These are phyloP conservation scores for Ectropis crepuscularia DNA, from an alignment of 2,888 invertebrate species.

Conservation along the genomic window DNA sequence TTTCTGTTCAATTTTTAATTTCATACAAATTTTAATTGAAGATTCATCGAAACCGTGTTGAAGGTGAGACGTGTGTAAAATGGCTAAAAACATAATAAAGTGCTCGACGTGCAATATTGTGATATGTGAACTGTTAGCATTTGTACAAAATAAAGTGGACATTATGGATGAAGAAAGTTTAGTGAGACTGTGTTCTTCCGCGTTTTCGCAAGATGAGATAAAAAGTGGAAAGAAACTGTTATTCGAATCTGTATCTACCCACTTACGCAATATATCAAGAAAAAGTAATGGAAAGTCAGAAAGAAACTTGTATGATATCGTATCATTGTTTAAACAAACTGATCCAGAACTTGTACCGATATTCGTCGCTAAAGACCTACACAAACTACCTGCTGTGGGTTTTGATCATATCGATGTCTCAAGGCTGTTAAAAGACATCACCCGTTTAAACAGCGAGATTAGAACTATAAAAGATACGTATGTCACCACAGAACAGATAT, in stretches of 20 bases:
- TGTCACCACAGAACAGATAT: not conserved
- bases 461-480: not conserved
- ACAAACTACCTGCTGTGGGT: conserved; percentile 7
- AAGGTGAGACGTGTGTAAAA: not conserved
- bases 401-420: conserved; percentile 11
- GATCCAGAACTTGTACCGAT: conserved; percentile 4
- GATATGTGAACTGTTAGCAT: conserved; percentile 8
- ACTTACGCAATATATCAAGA: not conserved
- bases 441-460: not conserved
- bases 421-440: conserved; percentile 2
- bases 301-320: conserved; percentile 2
- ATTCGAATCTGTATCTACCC: not conserved
- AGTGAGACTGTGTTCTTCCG: conserved; percentile 5
- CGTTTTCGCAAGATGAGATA: conserved; percentile 5
- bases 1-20: too few species aligned
- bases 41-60: too few species aligned
- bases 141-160: conserved; percentile 8
- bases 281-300: not conserved
- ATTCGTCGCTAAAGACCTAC: conserved; percentile 12
- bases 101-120: conserved; percentile 5
- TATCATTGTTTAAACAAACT: conserved; percentile 7
- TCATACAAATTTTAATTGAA: too few species aligned
- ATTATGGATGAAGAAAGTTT: conserved; percentile 13
- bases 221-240: conserved; percentile 1
- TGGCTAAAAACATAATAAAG: not conserved